phyloP scores from a whole-genome alignment of 2,113 vertebrate species.

The Microcebus griseorufus region DNA sequence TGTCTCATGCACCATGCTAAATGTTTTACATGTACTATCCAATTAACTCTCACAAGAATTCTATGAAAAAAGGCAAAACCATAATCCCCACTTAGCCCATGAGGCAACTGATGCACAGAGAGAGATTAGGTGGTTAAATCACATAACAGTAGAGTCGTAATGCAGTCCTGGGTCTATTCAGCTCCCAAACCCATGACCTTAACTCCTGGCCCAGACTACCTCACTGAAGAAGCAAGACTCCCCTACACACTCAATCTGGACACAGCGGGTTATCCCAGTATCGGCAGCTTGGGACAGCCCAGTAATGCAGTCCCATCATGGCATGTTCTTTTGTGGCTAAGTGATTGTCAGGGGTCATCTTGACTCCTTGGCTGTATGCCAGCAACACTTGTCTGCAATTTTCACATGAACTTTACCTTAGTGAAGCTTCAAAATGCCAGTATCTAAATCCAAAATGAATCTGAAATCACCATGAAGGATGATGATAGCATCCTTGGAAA shows the following conservation, averaged over 20 bases:
- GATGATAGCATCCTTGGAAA: not conserved
- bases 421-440: not conserved
- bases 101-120: not conserved
- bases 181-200: not conserved
- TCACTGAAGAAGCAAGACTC: not conserved
- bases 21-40: not conserved
- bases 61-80: not conserved
- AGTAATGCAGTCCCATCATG: too few species aligned
- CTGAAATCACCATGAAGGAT: not conserved
- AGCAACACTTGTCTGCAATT: not conserved
- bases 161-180: not conserved
- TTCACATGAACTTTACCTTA: constrained; percentile 27
- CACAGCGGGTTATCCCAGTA: not conserved
- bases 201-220: not conserved
- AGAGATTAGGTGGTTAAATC: not conserved
- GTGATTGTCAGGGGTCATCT: not conserved
- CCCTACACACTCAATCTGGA: not conserved
- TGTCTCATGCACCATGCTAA: not conserved
- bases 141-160: not conserved
- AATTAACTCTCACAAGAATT: not conserved
- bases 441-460: constrained; percentile 8
- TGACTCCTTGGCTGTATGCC: not conserved
- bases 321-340: not conserved
- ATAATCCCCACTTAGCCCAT: not conserved
- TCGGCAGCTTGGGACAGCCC: not conserved